phyloP scores from a whole-genome alignment of 2,113 vertebrate genomes.

The Fulmarus glacialis region DNA sequence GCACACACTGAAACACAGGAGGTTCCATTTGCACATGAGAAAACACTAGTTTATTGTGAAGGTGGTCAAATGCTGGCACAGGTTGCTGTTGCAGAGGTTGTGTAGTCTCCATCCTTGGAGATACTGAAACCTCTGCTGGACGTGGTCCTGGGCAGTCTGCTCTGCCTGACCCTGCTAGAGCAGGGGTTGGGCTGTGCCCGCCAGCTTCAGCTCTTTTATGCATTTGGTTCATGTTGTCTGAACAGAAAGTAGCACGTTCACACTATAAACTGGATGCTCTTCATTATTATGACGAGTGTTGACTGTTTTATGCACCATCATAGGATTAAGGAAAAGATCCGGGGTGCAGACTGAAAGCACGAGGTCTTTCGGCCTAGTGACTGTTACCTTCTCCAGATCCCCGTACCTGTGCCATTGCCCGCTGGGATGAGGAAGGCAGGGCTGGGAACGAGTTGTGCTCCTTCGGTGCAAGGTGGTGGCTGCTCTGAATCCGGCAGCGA shows the following conservation, averaged over 20 bases:
- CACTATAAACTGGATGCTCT: neutral
- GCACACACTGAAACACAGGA: neutral
- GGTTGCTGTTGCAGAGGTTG: neutral
- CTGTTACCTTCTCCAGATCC: neutral
- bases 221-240: fast-evolving
- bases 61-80: neutral
- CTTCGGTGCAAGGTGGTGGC: neutral
- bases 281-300: neutral
- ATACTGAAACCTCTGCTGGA: neutral
- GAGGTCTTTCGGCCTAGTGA: too few species aligned
- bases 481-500: neutral
- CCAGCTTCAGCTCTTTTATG: neutral
- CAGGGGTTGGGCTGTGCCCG: neutral
- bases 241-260: fast-evolving
- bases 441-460: fast-evolving
- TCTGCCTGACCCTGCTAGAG: neutral
- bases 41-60: neutral
- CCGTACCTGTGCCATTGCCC: neutral
- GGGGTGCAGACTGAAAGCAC: neutral
- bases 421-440: neutral
- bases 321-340: neutral
- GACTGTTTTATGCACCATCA: neutral
- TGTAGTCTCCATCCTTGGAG: neutral
- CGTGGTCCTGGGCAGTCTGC: fast-evolving
- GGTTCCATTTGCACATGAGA: neutral